Conservation (phyloP, 2,888 invertebrate genomes). For the Drosophila macrothrix region DNA sequence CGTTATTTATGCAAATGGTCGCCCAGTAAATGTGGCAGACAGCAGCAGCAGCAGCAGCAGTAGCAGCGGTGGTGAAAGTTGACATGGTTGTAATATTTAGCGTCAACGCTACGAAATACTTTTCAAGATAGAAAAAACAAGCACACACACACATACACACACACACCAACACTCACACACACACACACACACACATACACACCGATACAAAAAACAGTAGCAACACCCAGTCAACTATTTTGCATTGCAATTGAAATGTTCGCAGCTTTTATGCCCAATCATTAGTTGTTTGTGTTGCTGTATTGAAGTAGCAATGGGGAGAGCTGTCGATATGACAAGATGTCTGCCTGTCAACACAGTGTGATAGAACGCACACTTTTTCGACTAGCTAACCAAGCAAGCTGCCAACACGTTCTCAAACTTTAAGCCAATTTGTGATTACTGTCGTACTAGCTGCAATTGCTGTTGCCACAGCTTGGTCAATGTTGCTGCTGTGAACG, state of each 20-base stretch:
- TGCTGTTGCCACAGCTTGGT: constrained; percentile 6
- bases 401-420: constrained; percentile 8
- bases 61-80: constrained; percentile 48
- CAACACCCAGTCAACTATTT: constrained; percentile 58
- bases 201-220: not conserved
- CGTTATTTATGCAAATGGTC: constrained; percentile 46
- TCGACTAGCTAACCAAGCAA: constrained; percentile 7
- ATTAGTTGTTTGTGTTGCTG: constrained; percentile 23
- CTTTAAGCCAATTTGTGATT: constrained; percentile 4
- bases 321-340: not conserved
- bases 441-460: not conserved
- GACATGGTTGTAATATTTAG: constrained; percentile 64
- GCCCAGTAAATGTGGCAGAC: constrained; percentile 24
- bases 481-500: constrained; percentile 11
- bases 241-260: constrained; percentile 76
- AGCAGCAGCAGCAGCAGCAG: constrained; percentile 43
- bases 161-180: not conserved
- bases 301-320: not conserved
- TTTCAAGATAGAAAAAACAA: constrained; percentile 22
- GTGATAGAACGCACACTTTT: constrained; percentile 1
- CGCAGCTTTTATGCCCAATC: constrained; percentile 59
- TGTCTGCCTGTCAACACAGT: not conserved
- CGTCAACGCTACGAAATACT: constrained; percentile 51
- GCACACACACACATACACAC: not conserved
- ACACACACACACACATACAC: not conserved